Evolutionary conservation across 2,113 vertebrate genomes (phyloP).

Genomic region (Barbus barbus): DNA sequence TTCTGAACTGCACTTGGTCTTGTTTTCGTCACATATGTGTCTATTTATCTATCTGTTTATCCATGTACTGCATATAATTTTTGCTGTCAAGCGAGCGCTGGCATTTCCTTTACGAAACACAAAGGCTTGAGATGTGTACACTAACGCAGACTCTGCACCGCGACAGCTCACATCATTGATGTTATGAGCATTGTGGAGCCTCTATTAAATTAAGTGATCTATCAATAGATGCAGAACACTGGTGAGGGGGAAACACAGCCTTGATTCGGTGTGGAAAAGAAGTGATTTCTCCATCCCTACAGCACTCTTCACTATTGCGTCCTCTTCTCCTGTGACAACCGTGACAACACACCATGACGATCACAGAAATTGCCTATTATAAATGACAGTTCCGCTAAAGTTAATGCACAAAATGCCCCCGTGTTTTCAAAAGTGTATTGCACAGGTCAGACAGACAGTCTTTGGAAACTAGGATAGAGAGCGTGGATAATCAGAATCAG

Average conservation of each 20-base stretch:
- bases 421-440: slow-evolving; percentile 35
- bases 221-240: slow-evolving; percentile 34
- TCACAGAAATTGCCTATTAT: slow-evolving; percentile 62
- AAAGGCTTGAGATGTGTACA: background rate
- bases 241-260: slow-evolving; percentile 35
- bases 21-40: background rate
- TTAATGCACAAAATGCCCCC: slow-evolving; percentile 29
- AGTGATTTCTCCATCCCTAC: slow-evolving; percentile 48
- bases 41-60: background rate
- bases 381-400: slow-evolving; percentile 57
- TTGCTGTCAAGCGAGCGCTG: background rate
- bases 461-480: background rate
- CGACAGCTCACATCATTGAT: background rate
- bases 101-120: background rate
- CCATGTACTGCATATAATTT: background rate
- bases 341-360: slow-evolving; percentile 57
- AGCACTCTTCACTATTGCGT: slow-evolving; percentile 31
- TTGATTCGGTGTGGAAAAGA: slow-evolving; percentile 44
- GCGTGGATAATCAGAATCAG: slow-evolving; percentile 17
- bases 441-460: slow-evolving; percentile 42
- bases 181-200: slow-evolving; percentile 23
- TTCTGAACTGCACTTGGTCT: background rate
- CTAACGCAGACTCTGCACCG: background rate
- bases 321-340: slow-evolving; percentile 53
- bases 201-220: slow-evolving; percentile 52